These are phyloP conservation scores for Athene noctua DNA, from an alignment of 2,113 vertebrate species.

Conservation along the genomic window DNA sequence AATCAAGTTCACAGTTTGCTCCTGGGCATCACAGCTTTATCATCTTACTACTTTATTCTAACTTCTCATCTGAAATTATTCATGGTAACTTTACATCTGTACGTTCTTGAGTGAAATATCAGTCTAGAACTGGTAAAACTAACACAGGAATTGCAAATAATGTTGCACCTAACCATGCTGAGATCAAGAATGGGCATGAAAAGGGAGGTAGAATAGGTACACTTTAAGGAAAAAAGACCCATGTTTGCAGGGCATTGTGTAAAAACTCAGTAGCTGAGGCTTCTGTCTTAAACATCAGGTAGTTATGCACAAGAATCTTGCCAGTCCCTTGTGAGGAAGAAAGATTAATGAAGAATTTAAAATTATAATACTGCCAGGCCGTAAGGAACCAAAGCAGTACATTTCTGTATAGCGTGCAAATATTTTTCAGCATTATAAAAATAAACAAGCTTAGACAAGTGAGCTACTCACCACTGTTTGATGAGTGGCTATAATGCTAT, in stretches of 20 bases:
- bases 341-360: slow-evolving; percentile 51
- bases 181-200: background rate
- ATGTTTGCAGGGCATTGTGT: background rate
- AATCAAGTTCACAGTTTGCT: background rate
- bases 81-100: background rate
- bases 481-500: slow-evolving; percentile 33
- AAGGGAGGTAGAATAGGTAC: background rate
- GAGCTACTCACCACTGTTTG: slow-evolving; percentile 39
- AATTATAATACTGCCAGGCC: slow-evolving; percentile 25
- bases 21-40: background rate
- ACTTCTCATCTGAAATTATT: background rate
- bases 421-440: slow-evolving; percentile 59
- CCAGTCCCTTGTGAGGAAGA: slow-evolving; percentile 22
- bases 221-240: background rate
- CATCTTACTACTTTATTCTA: background rate
- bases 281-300: slow-evolving; percentile 1
- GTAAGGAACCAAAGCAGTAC: slow-evolving; percentile 27
- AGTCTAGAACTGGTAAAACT: background rate
- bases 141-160: background rate
- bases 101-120: background rate
- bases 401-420: slow-evolving; percentile 58
- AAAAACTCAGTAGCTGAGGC: slow-evolving; percentile 3
- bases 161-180: background rate
- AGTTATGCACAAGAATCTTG: slow-evolving; percentile 19
- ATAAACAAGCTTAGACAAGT: slow-evolving; percentile 66